Evolutionary conservation across 1,140 invertebrate species (phyloP).

Genomic region (Macrotrachela quadricornifera): DNA sequence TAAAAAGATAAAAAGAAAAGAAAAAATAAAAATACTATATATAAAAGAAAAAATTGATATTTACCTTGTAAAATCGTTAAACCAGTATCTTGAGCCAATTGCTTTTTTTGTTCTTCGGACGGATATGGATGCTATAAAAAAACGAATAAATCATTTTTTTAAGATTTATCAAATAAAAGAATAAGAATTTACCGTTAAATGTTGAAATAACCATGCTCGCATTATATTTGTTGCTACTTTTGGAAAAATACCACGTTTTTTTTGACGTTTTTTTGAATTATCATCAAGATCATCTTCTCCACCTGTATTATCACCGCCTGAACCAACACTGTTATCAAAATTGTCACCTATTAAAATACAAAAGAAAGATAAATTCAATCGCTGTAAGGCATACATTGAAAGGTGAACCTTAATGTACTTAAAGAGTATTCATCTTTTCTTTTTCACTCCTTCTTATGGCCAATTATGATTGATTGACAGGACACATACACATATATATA

Average conservation of each 20-base stretch:
- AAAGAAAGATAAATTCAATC: no score
- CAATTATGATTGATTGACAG: constrained; percentile 13
- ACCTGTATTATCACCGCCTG: constrained; percentile 16
- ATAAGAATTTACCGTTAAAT: constrained; percentile 74
- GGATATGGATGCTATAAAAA: constrained; percentile 84
- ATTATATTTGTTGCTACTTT: constrained; percentile 99
- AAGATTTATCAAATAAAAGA: neutral
- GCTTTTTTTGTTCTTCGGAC: constrained; percentile 99
- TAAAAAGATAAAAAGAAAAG: neutral
- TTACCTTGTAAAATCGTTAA: constrained; percentile 81
- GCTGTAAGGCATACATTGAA: neutral
- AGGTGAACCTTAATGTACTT: neutral
- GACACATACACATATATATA: no score
- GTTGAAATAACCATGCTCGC: constrained; percentile 98
- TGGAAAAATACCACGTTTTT: constrained; percentile 96
- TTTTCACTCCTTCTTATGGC: constrained; percentile 22
- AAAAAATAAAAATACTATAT: neutral
- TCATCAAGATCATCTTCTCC: constrained; percentile 21
- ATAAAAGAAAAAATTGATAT: neutral
- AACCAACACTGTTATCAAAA: constrained; percentile 30
- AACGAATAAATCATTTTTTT: constrained; percentile 23
- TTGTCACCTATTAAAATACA: constrained; percentile 28
- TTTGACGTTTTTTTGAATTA: constrained; percentile 37
- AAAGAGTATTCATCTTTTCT: neutral
- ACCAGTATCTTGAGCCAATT: constrained; percentile 95